These are phyloP conservation scores for Rhagophthalmus giganteus DNA, from an alignment of 2,888 invertebrate genomes.

Conservation along the genomic window DNA sequence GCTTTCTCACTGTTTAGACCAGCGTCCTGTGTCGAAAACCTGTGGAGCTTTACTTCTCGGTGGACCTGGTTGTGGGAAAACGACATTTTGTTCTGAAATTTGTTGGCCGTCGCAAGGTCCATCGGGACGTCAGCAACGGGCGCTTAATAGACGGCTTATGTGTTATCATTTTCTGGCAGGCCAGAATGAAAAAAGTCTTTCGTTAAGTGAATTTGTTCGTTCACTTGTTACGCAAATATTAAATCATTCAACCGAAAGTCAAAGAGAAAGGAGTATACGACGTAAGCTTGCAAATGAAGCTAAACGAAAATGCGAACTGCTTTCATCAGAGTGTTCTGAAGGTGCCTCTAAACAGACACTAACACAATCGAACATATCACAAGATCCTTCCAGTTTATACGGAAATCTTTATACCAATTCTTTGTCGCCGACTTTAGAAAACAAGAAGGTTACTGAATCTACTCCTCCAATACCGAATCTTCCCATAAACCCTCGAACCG, in stretches of 20 bases:
- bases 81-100: slow-evolving; percentile 82
- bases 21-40: slow-evolving; percentile 79
- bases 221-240: slow-evolving; percentile 83
- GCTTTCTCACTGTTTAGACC: slow-evolving; percentile 87
- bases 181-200: slow-evolving; percentile 81
- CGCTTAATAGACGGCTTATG: slow-evolving; percentile 75
- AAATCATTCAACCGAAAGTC: slow-evolving; percentile 64
- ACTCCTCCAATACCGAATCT: slow-evolving; percentile 56
- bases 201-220: slow-evolving; percentile 82
- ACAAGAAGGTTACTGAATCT: slow-evolving; percentile 40
- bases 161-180: slow-evolving; percentile 89
- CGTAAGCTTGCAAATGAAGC: slow-evolving; percentile 45
- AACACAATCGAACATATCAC: slow-evolving; percentile 37
- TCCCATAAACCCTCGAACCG: slow-evolving; percentile 63
- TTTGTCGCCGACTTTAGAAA: slow-evolving; percentile 41
- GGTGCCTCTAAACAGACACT: slow-evolving; percentile 18
- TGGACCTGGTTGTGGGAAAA: slow-evolving; percentile 93
- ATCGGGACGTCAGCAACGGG: slow-evolving; percentile 69
- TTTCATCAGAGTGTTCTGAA: slow-evolving; percentile 16
- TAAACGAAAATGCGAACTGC: slow-evolving; percentile 12
- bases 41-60: slow-evolving; percentile 85
- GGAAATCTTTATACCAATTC: slow-evolving; percentile 48
- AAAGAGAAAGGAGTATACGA: slow-evolving; percentile 54
- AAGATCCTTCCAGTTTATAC: slow-evolving; percentile 45
- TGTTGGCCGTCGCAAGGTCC: slow-evolving; percentile 71